Base-by-base conservation (phyloP, 1,140 invertebrate genomes). In the Drosophila nasuta region DNA sequence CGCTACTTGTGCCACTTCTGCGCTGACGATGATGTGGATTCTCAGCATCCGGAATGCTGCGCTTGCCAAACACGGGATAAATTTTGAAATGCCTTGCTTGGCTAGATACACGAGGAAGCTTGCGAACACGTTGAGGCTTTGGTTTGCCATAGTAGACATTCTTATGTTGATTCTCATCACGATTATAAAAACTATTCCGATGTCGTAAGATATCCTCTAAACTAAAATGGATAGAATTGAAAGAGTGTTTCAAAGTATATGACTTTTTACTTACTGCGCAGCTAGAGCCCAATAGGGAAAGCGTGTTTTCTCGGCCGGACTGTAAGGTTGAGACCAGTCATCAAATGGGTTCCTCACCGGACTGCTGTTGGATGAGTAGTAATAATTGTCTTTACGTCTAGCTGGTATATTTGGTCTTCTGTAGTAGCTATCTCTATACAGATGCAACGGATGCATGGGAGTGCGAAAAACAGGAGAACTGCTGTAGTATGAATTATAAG, bases 1-100 rank as follows among this genome's bases (percentile, higher is more conserved):
- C 45, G 5, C 48, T 77, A 33, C 51, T 56, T 30, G 81, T 79
- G 52, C 94, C 94, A 93, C 93, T 90, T 85, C 93, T 68, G 64
- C 92, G 35, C 81, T 93, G 77, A 91, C 92, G 66, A 81, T 91
- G 46, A 92, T 93, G 76, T 91, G 92, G 87, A 93, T 92, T 77
- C 43, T 66, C 45, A 30, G 71, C 62, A 75, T 93, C 91, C 57
- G 92, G 82, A 35, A 93, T 76, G 64, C 94, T 94, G 38, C 94
- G 93, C 77, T 94, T 94, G 2, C 94, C 93, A 73, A 94, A 94
- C 2, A 93, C 93, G 56, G 94, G 94, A 89, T 94, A 94, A 28
- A 94, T 92, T n/a, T 92, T 93, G 48, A 92, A 79, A 56, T 65
- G 75, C 3, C 85, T 43, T 4, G 35, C 30, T 35, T 33, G 28